Percentiles rank a stretch among this genome's conserved stretches.
Conservation (phyloP, 2,888 invertebrate genomes). For the Bibio marci region DNA sequence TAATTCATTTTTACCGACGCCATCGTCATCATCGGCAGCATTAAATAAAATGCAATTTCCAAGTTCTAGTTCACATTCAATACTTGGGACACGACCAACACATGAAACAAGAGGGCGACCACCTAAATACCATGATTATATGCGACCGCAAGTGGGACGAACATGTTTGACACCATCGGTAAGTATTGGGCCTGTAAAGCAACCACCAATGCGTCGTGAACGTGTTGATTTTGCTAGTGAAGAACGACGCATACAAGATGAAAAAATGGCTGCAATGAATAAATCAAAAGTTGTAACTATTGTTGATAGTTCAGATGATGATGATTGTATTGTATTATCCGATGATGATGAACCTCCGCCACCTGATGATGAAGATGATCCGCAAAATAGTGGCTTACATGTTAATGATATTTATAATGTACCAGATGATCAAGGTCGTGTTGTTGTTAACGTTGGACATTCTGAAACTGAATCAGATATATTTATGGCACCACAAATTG, state of each 20-base stretch:
- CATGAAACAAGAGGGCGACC: conserved; percentile 13
- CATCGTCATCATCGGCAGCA: conserved; percentile 6
- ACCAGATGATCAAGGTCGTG: conserved; percentile 80
- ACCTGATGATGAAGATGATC: conserved; percentile 69
- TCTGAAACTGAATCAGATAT: conserved; percentile 80
- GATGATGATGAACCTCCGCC: conserved; percentile 66
- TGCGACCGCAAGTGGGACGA: not conserved
- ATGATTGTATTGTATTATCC: conserved; percentile 65
- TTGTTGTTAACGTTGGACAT: conserved; percentile 86
- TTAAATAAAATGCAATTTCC: conserved; percentile 21
- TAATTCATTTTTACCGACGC: conserved; percentile 1
- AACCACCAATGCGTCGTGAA: conserved; percentile 4
- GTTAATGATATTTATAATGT: conserved; percentile 84
- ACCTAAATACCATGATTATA: not conserved
- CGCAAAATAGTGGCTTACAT: conserved; percentile 81
- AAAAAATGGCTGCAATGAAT: not conserved
- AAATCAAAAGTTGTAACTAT: conserved; percentile 44
- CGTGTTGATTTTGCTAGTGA: conserved; percentile 5
- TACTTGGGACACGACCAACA: conserved; percentile 31
- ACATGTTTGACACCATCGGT: conserved; percentile 31
- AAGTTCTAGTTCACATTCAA: conserved; percentile 18
- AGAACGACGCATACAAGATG: not conserved
- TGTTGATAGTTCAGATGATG: conserved; percentile 58
- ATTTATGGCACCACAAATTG: conserved; percentile 80
- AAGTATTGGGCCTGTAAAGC: conserved; percentile 30